Conservation (phyloP, 2,113 vertebrate species). For the Atrichornis clamosus region DNA sequence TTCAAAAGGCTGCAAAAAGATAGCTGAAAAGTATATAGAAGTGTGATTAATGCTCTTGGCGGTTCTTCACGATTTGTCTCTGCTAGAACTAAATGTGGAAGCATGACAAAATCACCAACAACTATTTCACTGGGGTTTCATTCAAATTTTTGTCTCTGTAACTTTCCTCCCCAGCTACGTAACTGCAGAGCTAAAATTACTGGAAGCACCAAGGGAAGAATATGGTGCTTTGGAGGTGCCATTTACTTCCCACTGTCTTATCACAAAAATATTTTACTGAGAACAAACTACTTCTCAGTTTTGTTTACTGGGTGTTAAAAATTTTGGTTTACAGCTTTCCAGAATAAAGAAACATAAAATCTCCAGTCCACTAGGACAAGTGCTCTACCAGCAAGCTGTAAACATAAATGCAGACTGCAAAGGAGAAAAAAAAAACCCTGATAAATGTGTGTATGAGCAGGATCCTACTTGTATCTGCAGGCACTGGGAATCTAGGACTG, state of each 20-base stretch:
- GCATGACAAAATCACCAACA: background rate
- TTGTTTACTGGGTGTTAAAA: background rate
- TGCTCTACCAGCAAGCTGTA: background rate
- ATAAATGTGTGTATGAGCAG: background rate
- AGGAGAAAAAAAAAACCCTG: background rate
- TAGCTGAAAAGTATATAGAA: background rate
- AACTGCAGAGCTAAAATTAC: background rate
- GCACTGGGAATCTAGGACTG: background rate
- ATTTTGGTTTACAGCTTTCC: background rate
- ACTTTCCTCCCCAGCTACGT: background rate
- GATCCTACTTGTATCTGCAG: background rate
- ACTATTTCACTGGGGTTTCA: background rate
- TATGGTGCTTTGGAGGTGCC: background rate
- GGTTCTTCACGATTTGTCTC: background rate
- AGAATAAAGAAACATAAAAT: background rate
- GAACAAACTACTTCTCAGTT: background rate
- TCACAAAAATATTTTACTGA: background rate
- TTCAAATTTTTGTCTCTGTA: background rate
- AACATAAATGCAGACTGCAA: background rate
- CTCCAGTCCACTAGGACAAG: background rate
- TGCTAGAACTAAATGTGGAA: background rate
- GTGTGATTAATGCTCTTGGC: background rate
- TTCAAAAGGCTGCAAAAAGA: conserved; percentile 40
- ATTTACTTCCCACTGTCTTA: background rate
- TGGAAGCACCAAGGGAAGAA: background rate